Conservation (phyloP, 2,113 vertebrate genomes). For the Castor canadensis region DNA sequence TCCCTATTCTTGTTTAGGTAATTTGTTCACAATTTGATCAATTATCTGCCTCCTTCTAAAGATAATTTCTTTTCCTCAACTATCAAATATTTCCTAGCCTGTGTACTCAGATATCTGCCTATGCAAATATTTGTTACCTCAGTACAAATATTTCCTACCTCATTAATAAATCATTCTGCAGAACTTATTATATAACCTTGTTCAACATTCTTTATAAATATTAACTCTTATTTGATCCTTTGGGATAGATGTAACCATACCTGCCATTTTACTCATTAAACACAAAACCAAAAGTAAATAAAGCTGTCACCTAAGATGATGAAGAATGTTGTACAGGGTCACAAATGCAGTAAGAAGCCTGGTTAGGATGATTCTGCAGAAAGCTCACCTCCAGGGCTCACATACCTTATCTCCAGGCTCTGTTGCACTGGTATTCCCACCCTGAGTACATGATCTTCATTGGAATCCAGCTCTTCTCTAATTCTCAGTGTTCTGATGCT, state of each 20-base stretch:
- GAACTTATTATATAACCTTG: background rate
- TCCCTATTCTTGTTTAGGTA: background rate
- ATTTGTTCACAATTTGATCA: background rate
- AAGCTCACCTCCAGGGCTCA: accelerated
- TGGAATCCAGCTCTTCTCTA: background rate
- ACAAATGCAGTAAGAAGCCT: accelerated
- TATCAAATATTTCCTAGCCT: background rate
- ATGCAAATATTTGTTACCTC: background rate
- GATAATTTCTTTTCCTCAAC: background rate
- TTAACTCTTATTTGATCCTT: background rate
- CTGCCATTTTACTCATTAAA: background rate
- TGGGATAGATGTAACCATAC: background rate
- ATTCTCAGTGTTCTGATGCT: background rate
- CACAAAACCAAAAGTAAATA: background rate
- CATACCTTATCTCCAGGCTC: background rate
- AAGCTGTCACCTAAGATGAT: background rate
- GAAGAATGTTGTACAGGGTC: background rate
- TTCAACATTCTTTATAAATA: background rate
- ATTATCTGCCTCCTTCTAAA: background rate
- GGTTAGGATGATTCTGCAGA: background rate
- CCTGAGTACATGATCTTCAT: background rate
- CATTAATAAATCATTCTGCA: background rate
- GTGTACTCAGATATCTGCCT: background rate
- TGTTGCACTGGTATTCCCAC: background rate
- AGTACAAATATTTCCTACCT: no score